Base-by-base conservation (phyloP, 1,140 invertebrate genomes). In the Leptestheria dahalacensis region DNA sequence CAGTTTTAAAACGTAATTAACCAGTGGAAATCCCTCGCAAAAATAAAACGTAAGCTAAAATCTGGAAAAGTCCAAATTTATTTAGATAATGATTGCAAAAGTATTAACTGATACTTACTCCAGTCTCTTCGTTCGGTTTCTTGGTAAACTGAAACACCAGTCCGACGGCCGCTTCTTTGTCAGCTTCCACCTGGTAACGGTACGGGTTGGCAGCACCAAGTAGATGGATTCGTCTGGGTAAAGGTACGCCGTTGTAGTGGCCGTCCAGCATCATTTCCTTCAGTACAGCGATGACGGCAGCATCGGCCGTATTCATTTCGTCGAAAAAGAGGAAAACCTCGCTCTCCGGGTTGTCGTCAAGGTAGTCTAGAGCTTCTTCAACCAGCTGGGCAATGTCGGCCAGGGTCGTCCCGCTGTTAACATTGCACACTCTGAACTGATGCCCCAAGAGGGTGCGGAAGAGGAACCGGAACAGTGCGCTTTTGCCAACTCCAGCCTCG, bases 241-340 rank as follows among this genome's bases (percentile, higher is more conserved):
- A 29, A 15, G 33, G 15, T 18, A 20, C 21, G 2, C 53, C 53
- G 18, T 55, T 26, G 11, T 33, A 55, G 11, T 55, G 53, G 23
- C 53, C 26, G 21, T 55, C 53, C 11, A 55, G 15, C 53, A 55
- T 55, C 0, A 55, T 12, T 10, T 55, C 53, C 33, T 55, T 55
- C 0, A 55, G 29, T 20, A 55, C 21, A 15, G 53, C 53, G 3
- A 55, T 55, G 18, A 55, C 53, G 18, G 24, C 12, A 2, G 53
- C 12, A 55, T 55, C 53, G 2, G 53, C 53, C 18, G 53, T 55
- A 25, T 55, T 55, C 53, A 55, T 55, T 29, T 55, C 53, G 28
- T 55, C 53, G 26, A 55, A 55, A 20, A 55, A 55, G 10, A 55
- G 53, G 26, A 55, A 55, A 10, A 55, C 53, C 20, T 55, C 26